A percentile compares a stretch with the other conserved stretches of the same genome.
Evolutionary conservation across 2,888 invertebrate genomes (phyloP).

Genomic region (Bruchidius siliquastri): DNA sequence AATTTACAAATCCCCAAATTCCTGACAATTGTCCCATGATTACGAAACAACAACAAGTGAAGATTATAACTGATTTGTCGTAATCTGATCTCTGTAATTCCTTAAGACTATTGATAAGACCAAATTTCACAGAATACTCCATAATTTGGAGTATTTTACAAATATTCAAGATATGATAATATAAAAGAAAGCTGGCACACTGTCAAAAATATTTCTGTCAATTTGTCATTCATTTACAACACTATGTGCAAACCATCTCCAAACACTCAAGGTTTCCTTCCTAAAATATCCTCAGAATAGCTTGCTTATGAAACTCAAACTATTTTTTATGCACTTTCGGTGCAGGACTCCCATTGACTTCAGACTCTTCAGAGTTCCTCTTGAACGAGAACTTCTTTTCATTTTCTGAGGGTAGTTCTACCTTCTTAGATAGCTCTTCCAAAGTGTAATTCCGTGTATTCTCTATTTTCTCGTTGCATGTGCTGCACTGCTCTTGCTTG

Average conservation of each 20-base stretch:
- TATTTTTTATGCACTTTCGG: slow-evolving; percentile 11
- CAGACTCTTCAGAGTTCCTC: slow-evolving; percentile 11
- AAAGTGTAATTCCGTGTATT: slow-evolving; percentile 16
- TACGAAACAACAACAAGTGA: no score
- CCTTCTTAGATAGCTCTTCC: slow-evolving; percentile 17
- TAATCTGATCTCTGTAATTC: no score
- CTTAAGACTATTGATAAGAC: no score
- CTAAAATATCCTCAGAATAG: background rate
- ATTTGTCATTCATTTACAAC: background rate
- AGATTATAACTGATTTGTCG: no score
- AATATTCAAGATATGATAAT: no score
- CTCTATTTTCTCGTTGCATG: slow-evolving; percentile 13
- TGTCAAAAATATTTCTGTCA: background rate
- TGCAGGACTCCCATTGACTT: slow-evolving; percentile 7
- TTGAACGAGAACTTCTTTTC: slow-evolving; percentile 12
- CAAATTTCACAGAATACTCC: no score
- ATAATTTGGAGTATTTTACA: no score
- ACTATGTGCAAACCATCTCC: background rate
- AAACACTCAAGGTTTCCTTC: background rate
- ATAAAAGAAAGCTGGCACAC: no score
- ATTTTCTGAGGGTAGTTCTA: slow-evolving; percentile 11
- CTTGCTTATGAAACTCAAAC: no score
- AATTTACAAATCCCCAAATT: no score
- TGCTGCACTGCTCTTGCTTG: slow-evolving; percentile 24
- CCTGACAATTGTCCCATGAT: no score